Evolutionary conservation across 2,888 invertebrate genomes (phyloP).

Genomic region (Dryobota labecula): DNA sequence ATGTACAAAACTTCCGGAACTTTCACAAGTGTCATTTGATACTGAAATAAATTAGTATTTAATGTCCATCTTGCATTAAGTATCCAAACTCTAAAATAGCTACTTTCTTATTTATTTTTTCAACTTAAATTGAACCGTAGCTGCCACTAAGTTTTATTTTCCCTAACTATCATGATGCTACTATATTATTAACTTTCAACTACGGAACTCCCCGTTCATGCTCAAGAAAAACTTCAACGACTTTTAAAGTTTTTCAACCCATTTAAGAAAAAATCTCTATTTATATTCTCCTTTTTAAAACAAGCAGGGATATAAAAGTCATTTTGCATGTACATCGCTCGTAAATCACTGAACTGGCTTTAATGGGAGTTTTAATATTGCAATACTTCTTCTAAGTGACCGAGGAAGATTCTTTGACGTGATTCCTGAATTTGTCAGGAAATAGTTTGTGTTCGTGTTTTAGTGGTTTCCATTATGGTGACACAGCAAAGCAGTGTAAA

Average conservation of each 20-base stretch:
- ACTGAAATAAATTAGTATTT: neutral
- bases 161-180: conserved; percentile 19
- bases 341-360: conserved; percentile 43
- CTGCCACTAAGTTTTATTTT: conserved; percentile 24
- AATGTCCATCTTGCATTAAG: neutral
- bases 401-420: conserved; percentile 22
- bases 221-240: conserved; percentile 50
- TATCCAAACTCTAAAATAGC: neutral
- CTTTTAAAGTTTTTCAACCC: conserved; percentile 31
- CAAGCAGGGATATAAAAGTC: conserved; percentile 51
- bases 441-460: conserved; percentile 12
- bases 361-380: conserved; percentile 54
- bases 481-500: neutral
- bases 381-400: conserved; percentile 30
- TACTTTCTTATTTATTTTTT: conserved; percentile 6
- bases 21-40: neutral
- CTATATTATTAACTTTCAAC: conserved; percentile 47
- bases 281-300: conserved; percentile 43
- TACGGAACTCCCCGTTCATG: conserved; percentile 30
- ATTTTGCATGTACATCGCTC: conserved; percentile 48
- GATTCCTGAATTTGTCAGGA: conserved; percentile 9
- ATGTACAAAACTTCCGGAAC: neutral
- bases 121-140: conserved; percentile 16
- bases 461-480: neutral
- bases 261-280: conserved; percentile 42